These are phyloP conservation scores for Sphaeramia orbicularis DNA, from an alignment of 2,797 vertebrate genomes.

Conservation along the genomic window DNA sequence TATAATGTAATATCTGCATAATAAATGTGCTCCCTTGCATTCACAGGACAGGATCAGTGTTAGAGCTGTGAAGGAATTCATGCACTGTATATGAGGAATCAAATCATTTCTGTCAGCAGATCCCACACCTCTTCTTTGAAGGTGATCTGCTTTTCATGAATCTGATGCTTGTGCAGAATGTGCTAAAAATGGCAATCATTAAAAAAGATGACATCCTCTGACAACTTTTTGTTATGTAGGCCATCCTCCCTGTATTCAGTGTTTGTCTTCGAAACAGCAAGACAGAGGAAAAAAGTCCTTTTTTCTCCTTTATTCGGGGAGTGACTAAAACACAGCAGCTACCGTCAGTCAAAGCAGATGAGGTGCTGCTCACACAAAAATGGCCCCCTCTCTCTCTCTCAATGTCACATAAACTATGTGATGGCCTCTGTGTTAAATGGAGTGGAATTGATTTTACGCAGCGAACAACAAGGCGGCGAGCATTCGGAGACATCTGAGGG, in stretches of 20 bases:
- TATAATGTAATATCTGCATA: too few relatives aligned
- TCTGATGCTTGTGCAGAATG: slow-evolving; percentile 8
- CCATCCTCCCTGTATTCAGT: slow-evolving; percentile 37
- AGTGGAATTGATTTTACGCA: slow-evolving; percentile 77
- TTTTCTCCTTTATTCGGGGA: slow-evolving; percentile 27
- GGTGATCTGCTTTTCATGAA: slow-evolving; percentile 44
- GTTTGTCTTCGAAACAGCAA: slow-evolving; percentile 41
- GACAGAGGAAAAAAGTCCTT: not conserved
- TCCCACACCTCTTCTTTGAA: slow-evolving; percentile 9
- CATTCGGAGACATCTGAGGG: slow-evolving; percentile 72
- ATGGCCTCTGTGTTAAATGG: slow-evolving; percentile 74
- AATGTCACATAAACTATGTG: slow-evolving; percentile 71
- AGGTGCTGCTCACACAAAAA: slow-evolving; percentile 36
- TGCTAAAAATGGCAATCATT: slow-evolving; percentile 58
- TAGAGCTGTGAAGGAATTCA: not conserved
- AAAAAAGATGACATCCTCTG: slow-evolving; percentile 37
- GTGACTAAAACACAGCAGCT: slow-evolving; percentile 56
- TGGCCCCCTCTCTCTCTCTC: slow-evolving; percentile 23
- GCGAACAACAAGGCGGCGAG: slow-evolving; percentile 50
- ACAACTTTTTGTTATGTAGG: slow-evolving; percentile 65
- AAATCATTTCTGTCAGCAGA: slow-evolving; percentile 14
- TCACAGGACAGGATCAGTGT: not conserved
- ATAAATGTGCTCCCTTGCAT: not conserved
- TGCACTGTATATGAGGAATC: not conserved
- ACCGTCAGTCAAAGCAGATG: slow-evolving; percentile 45